These are phyloP conservation scores for Drosophila crucigera DNA, from an alignment of 2,888 invertebrate species.

Conservation along the genomic window DNA sequence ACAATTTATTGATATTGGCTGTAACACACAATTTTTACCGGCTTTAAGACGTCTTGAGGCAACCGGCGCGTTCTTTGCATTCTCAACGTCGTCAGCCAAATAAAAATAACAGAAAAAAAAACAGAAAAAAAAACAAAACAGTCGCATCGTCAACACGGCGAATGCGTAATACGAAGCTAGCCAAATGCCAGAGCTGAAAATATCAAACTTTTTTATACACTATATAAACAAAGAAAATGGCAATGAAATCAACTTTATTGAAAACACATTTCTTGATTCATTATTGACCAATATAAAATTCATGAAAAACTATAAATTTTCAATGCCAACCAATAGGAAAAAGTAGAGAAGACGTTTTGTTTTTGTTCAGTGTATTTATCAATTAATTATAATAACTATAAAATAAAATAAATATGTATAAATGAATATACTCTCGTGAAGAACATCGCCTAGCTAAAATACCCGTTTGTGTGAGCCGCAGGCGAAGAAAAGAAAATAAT, in stretches of 20 bases:
- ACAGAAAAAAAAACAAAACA: background rate
- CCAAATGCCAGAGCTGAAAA: background rate
- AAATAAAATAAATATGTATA: background rate
- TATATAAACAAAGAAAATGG: background rate
- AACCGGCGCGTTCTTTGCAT: background rate
- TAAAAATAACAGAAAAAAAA: background rate
- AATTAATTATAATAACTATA: background rate
- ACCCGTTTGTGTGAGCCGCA: conserved; percentile 20
- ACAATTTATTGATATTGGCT: conserved; percentile 42
- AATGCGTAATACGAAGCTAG: conserved; percentile 48
- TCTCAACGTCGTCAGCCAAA: conserved; percentile 1
- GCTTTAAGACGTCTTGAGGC: conserved; percentile 31
- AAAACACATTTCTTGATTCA: background rate
- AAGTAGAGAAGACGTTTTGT: background rate
- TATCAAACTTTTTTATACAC: conserved; percentile 1
- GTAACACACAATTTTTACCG: conserved; percentile 31
- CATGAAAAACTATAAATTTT: background rate
- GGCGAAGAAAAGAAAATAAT: conserved; percentile 7
- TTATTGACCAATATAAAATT: background rate
- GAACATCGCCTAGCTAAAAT: conserved; percentile 6
- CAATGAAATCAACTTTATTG: background rate
- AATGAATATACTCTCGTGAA: background rate
- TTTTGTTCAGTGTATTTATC: background rate
- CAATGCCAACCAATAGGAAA: background rate
- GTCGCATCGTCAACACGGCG: conserved; percentile 32